Conservation (phyloP, 92 coral and sea anemone genomes). For the Muricea muricata region DNA sequence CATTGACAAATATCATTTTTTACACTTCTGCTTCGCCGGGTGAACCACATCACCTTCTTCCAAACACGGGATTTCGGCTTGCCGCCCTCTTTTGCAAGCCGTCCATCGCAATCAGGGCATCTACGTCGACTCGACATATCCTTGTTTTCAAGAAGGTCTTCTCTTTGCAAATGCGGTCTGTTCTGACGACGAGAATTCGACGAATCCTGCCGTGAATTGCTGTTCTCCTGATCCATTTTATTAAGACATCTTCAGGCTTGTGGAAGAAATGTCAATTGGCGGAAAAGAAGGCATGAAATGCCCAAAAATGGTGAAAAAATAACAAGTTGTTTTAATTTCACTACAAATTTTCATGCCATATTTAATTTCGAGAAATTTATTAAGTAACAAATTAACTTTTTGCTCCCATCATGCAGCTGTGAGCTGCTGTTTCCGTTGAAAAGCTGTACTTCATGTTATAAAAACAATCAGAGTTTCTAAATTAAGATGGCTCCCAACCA, state of each 20-base stretch:
- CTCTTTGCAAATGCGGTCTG: background rate
- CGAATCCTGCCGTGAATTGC: background rate
- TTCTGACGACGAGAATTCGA: background rate
- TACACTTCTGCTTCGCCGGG: conserved; percentile 69
- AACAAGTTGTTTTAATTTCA: background rate
- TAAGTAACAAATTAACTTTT: background rate
- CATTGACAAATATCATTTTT: conserved; percentile 66
- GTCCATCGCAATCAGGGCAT: conserved; percentile 27
- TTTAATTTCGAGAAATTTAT: background rate
- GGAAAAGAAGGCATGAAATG: background rate
- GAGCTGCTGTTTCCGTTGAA: background rate
- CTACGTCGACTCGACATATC: conserved; percentile 9
- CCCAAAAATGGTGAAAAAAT: background rate
- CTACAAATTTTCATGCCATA: background rate
- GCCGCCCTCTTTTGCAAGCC: conserved; percentile 50
- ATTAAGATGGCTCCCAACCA: no score
- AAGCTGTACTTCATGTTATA: no score
- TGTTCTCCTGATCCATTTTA: background rate
- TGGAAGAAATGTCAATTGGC: background rate
- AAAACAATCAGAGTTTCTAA: no score
- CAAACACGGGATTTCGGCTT: conserved; percentile 75
- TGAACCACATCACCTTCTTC: conserved; percentile 93
- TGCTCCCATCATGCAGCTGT: conserved; percentile 19
- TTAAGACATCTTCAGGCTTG: background rate
- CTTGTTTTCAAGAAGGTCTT: background rate